phyloP scores from a whole-genome alignment of 2,113 vertebrate genomes.

The Prunella fulvescens region DNA sequence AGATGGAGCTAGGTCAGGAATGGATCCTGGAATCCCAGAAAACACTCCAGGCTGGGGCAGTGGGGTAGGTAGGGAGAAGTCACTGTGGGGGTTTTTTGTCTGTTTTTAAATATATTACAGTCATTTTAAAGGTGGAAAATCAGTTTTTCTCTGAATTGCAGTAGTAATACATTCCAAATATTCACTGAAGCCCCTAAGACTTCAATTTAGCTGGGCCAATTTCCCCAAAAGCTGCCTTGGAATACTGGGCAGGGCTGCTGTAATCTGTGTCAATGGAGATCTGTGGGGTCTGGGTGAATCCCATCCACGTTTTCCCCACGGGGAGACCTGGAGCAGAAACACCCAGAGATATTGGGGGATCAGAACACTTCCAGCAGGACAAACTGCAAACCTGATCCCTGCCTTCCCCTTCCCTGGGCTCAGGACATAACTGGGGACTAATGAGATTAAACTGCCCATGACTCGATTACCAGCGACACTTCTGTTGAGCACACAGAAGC shows the following conservation, averaged over 20 bases:
- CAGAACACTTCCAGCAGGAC: neutral
- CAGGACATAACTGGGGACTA: neutral
- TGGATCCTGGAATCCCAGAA: neutral
- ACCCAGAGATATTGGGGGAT: fast-evolving
- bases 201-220: neutral
- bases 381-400: neutral
- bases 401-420: neutral
- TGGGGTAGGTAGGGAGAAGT: neutral
- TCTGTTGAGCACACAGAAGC: neutral
- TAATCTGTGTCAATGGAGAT: neutral
- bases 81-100: fast-evolving
- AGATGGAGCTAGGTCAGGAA: neutral
- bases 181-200: neutral
- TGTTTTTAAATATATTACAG: neutral
- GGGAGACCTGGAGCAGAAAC: neutral
- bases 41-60: neutral
- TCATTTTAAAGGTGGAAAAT: neutral
- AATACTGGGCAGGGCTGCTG: neutral
- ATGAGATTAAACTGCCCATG: neutral
- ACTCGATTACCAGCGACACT: neutral
- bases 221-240: neutral
- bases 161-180: neutral
- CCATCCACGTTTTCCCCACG: fast-evolving
- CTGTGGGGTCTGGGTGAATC: neutral
- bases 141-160: neutral